Percentiles rank a stretch among this genome's conserved stretches.
phyloP scores from a whole-genome alignment of 2,888 invertebrate genomes.

The Archips crataeganus region DNA sequence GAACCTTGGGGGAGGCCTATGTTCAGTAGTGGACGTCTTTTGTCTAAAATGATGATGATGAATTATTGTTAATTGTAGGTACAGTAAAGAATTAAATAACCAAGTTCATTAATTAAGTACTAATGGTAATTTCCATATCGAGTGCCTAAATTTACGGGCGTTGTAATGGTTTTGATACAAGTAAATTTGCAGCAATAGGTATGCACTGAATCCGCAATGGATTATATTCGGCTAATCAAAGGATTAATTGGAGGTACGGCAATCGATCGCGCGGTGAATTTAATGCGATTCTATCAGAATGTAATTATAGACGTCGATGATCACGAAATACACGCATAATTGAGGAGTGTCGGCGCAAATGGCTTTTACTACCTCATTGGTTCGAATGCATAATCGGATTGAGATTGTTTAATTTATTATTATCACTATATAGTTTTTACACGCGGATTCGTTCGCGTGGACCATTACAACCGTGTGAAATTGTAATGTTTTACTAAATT shows the following conservation, averaged over 20 bases:
- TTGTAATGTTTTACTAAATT: no score
- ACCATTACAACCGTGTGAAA: no score
- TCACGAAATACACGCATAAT: constrained; percentile 79
- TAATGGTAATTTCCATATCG: constrained; percentile 10
- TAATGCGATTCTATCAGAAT: constrained; percentile 79
- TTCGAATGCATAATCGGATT: constrained; percentile 60
- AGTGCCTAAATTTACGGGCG: constrained; percentile 39
- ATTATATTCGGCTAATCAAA: constrained; percentile 78
- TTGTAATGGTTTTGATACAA: constrained; percentile 57
- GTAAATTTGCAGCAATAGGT: constrained; percentile 10
- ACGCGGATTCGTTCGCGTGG: no score
- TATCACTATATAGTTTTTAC: no score
- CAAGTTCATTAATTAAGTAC: constrained; percentile 12
- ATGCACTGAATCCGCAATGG: constrained; percentile 59
- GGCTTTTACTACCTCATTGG: not conserved
- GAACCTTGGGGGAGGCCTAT: no score
- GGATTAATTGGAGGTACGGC: constrained; percentile 79
- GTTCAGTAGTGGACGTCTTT: no score
- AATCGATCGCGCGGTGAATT: constrained; percentile 72
- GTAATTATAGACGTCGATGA: constrained; percentile 81
- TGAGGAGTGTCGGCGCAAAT: constrained; percentile 45
- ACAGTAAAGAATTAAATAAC: no score
- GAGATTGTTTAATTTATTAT: not conserved
- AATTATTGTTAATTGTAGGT: no score
- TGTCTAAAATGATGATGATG: no score